Conservation (phyloP, 2,797 vertebrate species). For the Gila robusta region DNA sequence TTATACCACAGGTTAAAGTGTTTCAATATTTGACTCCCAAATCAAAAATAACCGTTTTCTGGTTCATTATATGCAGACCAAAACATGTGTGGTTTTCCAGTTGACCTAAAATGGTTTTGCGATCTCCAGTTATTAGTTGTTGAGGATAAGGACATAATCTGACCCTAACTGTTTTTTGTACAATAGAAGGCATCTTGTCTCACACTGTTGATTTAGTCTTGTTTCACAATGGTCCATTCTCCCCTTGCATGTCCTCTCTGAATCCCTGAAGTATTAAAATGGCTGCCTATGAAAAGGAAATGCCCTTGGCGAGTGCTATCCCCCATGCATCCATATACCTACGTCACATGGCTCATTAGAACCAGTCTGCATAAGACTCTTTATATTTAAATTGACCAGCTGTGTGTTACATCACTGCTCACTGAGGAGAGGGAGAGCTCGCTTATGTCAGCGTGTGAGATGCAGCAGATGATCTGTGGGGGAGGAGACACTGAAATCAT, state of each 20-base stretch:
- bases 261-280: slow-evolving; percentile 53
- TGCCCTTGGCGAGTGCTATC: slow-evolving; percentile 9
- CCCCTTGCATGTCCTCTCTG: neutral
- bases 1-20: neutral
- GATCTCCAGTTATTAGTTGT: slow-evolving; percentile 13
- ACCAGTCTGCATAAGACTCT: slow-evolving; percentile 56
- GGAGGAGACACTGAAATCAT: slow-evolving; percentile 15
- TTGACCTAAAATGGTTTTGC: neutral
- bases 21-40: neutral
- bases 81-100: neutral
- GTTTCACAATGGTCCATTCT: slow-evolving; percentile 5
- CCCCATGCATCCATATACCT: slow-evolving; percentile 6
- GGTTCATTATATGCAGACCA: neutral
- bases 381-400: slow-evolving; percentile 74
- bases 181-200: neutral
- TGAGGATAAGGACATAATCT: slow-evolving; percentile 26
- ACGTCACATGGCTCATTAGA: slow-evolving; percentile 33
- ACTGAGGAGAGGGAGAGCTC: slow-evolving; percentile 11
- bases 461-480: slow-evolving; percentile 39
- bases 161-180: slow-evolving; percentile 26
- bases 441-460: slow-evolving; percentile 25
- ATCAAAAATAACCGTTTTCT: slow-evolving; percentile 3
- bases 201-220: neutral
- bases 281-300: slow-evolving; percentile 30
- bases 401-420: slow-evolving; percentile 75